Evolutionary conservation across 2,797 vertebrate species (phyloP), one percentile per base, ranked within the genome.

Genomic region (Otolemur crassicaudatus): DNA sequence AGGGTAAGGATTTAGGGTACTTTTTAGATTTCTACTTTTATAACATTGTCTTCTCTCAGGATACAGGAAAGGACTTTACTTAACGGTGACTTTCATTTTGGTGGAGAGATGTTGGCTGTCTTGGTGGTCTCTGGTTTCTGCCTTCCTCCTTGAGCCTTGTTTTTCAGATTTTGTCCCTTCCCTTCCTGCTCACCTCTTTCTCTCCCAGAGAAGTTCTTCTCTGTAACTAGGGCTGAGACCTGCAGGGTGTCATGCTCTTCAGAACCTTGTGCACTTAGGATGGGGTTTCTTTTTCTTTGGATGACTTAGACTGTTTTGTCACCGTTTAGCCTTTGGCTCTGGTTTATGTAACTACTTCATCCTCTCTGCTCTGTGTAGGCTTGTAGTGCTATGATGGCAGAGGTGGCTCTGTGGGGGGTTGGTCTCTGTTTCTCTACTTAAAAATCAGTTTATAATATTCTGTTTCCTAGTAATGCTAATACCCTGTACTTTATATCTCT

Each of bases 391-490:
- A 29, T 87, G 37, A 67, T 46, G 4, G 73, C 56, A 60, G 43
- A 87, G 43, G 63, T 83, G 60, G 56, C 46, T 79, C 63, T 77
- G 23, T 46, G 84, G 72, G 63, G 40, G 17, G 60, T 83, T 67
- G 23, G 49, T 43, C 2, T 37, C 65, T 73, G 9, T 37, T 56
- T 84, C 43, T 82, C 77, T 77, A 31, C 25, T 83, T 79, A 67
- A 1, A 60, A 69, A 17, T 87, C 83, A 80, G 29, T 67, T 91
- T 27, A 40, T 96, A 81, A 53, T 88, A 31, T 13, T 70, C 65
- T 88, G 10, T 85, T 96, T 61, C n/a, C n/a, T 87, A 37, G 58
- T 60, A 91, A 27, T 94, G 19, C 10, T 80, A 12, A 93, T 93
- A 40, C 16, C 29, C 11, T 76, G 4, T 88, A 34, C 40, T 61